A percentile compares a stretch with the other conserved stretches of the same genome.
These are phyloP conservation scores for pig (Sus scrofa) DNA, from an alignment of 2,113 vertebrate species.

Conservation along the genomic window DNA sequence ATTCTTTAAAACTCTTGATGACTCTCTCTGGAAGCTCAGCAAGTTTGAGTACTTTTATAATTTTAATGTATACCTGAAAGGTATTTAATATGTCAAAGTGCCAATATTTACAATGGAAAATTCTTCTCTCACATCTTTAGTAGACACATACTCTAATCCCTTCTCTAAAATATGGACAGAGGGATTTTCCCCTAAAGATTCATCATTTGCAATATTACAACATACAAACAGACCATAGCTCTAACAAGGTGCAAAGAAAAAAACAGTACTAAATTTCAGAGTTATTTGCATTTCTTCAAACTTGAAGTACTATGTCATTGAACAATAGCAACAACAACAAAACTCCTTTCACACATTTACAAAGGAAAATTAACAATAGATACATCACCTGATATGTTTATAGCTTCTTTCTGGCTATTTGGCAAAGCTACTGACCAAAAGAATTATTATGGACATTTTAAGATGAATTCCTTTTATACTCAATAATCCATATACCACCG, in stretches of 20 bases:
- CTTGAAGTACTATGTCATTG: not conserved
- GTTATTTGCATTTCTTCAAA: slow-evolving; percentile 18
- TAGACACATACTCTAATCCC: not conserved
- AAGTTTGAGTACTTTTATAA: slow-evolving; percentile 73
- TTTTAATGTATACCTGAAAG: not conserved
- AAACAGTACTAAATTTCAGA: not conserved
- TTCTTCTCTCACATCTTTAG: not conserved
- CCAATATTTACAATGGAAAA: fast-evolving
- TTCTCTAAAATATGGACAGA: not conserved
- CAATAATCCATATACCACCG: not conserved
- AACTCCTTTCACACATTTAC: not conserved
- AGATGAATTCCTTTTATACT: not conserved
- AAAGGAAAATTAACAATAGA: not conserved
- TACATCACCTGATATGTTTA: slow-evolving; percentile 4
- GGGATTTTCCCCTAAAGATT: fast-evolving
- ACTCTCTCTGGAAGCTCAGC: slow-evolving; percentile 63
- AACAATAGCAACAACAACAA: not conserved
- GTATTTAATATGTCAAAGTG: not conserved
- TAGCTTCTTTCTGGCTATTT: not conserved
- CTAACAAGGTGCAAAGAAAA: not conserved
- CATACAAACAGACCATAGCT: not conserved
- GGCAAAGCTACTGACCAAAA: not conserved
- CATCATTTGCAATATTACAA: fast-evolving
- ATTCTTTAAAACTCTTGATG: slow-evolving; percentile 74
- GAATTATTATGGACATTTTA: not conserved